Percentiles rank a stretch among this genome's conserved stretches.
These are phyloP conservation scores for Sciurus niger DNA, from an alignment of 2,113 vertebrate species.

Conservation along the genomic window DNA sequence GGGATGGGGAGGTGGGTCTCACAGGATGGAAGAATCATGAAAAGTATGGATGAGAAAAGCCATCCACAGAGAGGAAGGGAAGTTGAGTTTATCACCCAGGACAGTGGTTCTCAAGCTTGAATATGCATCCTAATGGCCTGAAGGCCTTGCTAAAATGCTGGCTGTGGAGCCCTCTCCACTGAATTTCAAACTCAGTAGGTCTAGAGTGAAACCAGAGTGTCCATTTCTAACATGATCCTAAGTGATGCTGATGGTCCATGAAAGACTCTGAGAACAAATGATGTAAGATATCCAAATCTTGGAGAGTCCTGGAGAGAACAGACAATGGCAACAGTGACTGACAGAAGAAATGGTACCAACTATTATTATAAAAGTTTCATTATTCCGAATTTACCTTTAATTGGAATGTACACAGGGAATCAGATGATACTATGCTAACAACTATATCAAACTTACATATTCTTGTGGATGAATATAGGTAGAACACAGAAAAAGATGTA, in stretches of 20 bases:
- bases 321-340: not conserved
- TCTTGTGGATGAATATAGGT: not conserved
- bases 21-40: not conserved
- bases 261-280: conserved; percentile 17
- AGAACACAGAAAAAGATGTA: not conserved
- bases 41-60: not conserved
- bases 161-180: not conserved
- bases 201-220: not conserved
- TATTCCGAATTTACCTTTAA: conserved; percentile 26
- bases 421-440: conserved; percentile 35
- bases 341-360: not conserved
- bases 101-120: not conserved
- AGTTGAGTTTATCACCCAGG: not conserved
- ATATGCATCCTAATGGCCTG: too few relatives aligned
- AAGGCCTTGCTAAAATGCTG: not conserved
- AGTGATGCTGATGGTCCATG: not conserved
- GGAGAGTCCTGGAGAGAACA: not conserved
- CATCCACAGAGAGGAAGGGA: not conserved
- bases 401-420: not conserved
- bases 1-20: not conserved
- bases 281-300: not conserved
- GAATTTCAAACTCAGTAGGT: not conserved
- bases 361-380: not conserved
- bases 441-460: not conserved
- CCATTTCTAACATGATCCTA: not conserved